A percentile compares a stretch with the other conserved stretches of the same genome.
These are phyloP conservation scores for Dromius quadrimaculatus DNA, from an alignment of 2,888 invertebrate genomes.

Conservation along the genomic window DNA sequence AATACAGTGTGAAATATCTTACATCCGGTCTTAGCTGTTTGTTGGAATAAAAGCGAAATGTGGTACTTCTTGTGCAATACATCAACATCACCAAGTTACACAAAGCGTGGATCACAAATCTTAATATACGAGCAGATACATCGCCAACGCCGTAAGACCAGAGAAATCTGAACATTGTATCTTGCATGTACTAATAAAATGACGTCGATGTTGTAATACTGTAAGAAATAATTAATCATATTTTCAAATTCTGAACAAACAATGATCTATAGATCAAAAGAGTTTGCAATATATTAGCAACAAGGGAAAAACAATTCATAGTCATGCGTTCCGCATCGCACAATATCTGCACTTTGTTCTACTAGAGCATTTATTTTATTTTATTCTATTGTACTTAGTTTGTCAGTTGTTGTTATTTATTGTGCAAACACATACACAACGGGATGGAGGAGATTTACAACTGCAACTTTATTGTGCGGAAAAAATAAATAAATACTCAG, in stretches of 20 bases:
- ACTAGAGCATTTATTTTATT: conserved; percentile 44
- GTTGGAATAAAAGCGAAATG: no score
- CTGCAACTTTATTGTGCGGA: conserved; percentile 43
- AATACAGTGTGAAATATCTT: conserved; percentile 10
- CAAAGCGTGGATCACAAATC: conserved; percentile 24
- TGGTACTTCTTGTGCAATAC: conserved; percentile 11
- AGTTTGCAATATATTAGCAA: not conserved
- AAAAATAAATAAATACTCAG: conserved; percentile 47
- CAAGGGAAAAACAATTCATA: not conserved
- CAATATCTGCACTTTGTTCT: conserved; percentile 35
- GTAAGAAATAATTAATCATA: not conserved
- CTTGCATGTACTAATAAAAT: no score
- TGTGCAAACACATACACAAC: conserved; percentile 10
- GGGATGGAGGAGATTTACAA: conserved; percentile 34
- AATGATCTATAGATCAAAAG: no score
- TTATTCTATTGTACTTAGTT: conserved; percentile 31
- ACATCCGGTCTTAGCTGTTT: conserved; percentile 21
- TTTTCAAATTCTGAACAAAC: not conserved
- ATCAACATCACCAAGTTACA: conserved; percentile 17
- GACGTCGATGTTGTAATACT: no score
- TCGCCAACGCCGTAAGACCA: not conserved
- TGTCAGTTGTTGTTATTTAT: conserved; percentile 13
- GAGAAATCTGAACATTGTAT: not conserved
- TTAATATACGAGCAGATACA: conserved; percentile 11
- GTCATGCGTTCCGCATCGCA: conserved; percentile 24